Percentiles rank a stretch among this genome's conserved stretches.
phyloP scores from a whole-genome alignment of 2,888 invertebrate genomes.

The Tipula vernalis region DNA sequence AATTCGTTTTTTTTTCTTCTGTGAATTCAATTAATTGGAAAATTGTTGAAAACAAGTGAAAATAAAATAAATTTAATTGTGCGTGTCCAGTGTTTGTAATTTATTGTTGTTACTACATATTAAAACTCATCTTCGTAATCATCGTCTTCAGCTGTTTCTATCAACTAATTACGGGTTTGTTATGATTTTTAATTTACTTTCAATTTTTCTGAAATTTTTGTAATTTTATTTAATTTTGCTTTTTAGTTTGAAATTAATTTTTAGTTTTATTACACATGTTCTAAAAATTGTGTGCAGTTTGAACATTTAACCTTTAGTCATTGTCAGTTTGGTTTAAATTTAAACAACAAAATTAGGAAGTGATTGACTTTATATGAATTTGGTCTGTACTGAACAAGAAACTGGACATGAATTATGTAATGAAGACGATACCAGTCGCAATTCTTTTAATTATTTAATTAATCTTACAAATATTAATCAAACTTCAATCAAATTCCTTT shows the following conservation, averaged over 20 bases:
- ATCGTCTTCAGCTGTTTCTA: not conserved
- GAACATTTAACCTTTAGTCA: no score
- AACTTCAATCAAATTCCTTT: no score
- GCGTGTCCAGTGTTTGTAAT: not conserved
- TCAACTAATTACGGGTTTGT: not conserved
- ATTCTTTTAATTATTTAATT: no score
- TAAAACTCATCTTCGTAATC: not conserved
- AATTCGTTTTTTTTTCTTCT: not conserved
- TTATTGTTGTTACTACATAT: not conserved
- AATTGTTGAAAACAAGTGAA: not conserved
- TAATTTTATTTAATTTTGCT: not conserved
- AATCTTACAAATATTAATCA: no score
- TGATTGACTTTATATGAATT: no score
- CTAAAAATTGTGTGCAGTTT: no score
- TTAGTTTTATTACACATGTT: not conserved
- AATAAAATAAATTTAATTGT: not conserved
- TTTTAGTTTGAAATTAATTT: not conserved
- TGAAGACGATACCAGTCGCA: no score
- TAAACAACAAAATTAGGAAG: no score
- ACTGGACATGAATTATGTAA: no score
- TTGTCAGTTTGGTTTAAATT: no score
- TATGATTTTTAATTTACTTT: not conserved
- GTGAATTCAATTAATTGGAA: not conserved
- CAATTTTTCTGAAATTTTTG: not conserved
- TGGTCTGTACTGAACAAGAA: no score